Base-by-base conservation (phyloP, 2,888 invertebrate genomes). In the Punctoribates punctum region DNA sequence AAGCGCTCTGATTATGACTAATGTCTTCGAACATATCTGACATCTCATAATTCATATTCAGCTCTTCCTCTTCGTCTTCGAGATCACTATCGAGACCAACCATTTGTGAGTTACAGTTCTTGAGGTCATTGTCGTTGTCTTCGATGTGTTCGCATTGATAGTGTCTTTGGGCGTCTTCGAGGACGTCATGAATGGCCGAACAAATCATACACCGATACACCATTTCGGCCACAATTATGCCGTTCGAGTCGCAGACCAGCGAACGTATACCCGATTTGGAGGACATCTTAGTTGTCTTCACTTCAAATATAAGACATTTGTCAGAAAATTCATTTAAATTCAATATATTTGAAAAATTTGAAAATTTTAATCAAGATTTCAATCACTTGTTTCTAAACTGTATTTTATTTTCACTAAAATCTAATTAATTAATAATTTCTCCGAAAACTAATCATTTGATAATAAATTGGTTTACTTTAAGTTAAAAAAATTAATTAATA, bases 131-230 rank as follows among this genome's bases (percentile, higher is more conserved):
- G 42, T 29, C 54, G 29, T 75, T 60, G 17, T 73, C 75, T 13
- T 75, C 75, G 42, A 77, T 74, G 65, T 77, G 77, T 60, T 77
- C 77, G 9, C 62, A 23, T 17, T 70, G 77, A 67, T 77, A 78
- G 72, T 78, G 78, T 73, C 48, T 60, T 48, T 77, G 78, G n/a
- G 74, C 73, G 25, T 78, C 75, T 27, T 70, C 73, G 9, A 75
- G 27, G n/a, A 29, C 38, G 23, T 78, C 78, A 42, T 51, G 17
- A 27, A 78, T 73, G 48, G 72, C 73, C 4, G 73, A 51, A 48
- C 78, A 78, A 15, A 78, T 73, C 77, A 78, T 77, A 73, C 78
- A 78, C 27, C 78, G 60, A 34, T 78, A 78, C 25, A 77, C 75
- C 72, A 77, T 78, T 62, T 78, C 78, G 51, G 78, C 78, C 25